Percentiles rank a stretch among this genome's conserved stretches.
Evolutionary conservation across 2,797 vertebrate species (phyloP).

Genomic region (Rhinophrynus dorsalis): DNA sequence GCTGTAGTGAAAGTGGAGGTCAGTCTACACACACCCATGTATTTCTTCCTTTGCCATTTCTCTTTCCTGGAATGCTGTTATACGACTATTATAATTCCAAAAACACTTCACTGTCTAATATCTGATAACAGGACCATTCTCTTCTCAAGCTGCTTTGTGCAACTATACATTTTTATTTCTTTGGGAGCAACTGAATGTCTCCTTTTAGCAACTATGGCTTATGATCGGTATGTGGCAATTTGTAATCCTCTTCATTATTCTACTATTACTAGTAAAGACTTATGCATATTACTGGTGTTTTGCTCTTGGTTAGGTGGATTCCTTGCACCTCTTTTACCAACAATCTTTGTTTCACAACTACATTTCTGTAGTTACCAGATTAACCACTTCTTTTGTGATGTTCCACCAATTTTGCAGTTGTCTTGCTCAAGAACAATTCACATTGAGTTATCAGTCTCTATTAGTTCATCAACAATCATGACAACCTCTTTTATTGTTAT

Average conservation of each 20-base stretch:
- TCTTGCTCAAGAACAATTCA: not conserved
- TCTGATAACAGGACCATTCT: slow-evolving; percentile 22
- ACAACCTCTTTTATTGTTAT: slow-evolving; percentile 4
- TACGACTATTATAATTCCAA: slow-evolving; percentile 52
- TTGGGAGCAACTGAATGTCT: slow-evolving; percentile 29
- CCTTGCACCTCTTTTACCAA: not conserved
- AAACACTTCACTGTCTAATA: slow-evolving; percentile 47
- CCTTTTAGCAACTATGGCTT: slow-evolving; percentile 24
- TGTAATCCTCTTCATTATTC: slow-evolving; percentile 29
- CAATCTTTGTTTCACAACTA: slow-evolving; percentile 12
- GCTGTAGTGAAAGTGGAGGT: not conserved
- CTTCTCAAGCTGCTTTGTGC: slow-evolving; percentile 2
- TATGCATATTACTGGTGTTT: slow-evolving; percentile 4
- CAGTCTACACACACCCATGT: slow-evolving; percentile 50
- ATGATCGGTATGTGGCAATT: slow-evolving; percentile 33
- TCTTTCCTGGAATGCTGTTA: slow-evolving; percentile 58
- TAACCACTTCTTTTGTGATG: slow-evolving; percentile 16
- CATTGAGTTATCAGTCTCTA: not conserved
- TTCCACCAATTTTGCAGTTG: slow-evolving; percentile 10
- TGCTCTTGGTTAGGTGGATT: slow-evolving; percentile 21
- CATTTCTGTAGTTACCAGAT: slow-evolving; percentile 10
- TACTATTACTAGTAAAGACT: not conserved
- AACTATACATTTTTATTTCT: not conserved
- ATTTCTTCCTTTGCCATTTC: slow-evolving; percentile 56
- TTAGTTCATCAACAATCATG: slow-evolving; percentile 6